phyloP scores from a whole-genome alignment of 2,113 vertebrate species.

The Colossoma macropomum region DNA sequence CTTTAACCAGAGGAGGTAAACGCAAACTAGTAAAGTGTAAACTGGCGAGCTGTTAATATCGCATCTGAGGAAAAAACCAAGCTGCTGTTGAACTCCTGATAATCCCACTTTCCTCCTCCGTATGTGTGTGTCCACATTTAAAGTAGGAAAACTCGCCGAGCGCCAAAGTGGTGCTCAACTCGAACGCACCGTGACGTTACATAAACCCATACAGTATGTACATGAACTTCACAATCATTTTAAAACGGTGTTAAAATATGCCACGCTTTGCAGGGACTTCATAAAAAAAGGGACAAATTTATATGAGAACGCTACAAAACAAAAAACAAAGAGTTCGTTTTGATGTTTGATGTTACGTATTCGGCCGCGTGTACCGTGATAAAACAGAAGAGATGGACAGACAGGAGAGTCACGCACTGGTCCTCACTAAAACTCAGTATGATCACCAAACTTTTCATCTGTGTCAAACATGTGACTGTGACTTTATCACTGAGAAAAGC shows the following conservation, averaged over 20 bases:
- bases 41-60: conserved; percentile 34
- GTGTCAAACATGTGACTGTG: neutral
- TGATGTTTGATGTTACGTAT: neutral
- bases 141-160: neutral
- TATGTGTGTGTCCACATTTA: neutral
- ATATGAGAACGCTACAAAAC: neutral
- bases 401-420: neutral
- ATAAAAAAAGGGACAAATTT: conserved; percentile 7
- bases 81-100: conserved; percentile 10
- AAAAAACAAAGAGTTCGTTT: neutral
- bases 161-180: neutral
- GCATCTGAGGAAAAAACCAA: neutral
- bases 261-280: neutral
- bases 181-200: conserved; percentile 33
- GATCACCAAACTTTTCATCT: conserved; percentile 15
- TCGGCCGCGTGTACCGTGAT: neutral
- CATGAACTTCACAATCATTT: conserved; percentile 15
- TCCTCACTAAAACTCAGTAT: conserved; percentile 1
- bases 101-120: neutral
- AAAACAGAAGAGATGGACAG: neutral
- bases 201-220: conserved; percentile 44
- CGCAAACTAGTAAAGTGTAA: conserved; percentile 29
- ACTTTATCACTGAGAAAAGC: conserved; percentile 20
- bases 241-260: conserved; percentile 12
- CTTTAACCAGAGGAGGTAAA: conserved; percentile 41